Conservation (phyloP, 1,140 invertebrate genomes). For the Proctacanthus coquilletti region DNA sequence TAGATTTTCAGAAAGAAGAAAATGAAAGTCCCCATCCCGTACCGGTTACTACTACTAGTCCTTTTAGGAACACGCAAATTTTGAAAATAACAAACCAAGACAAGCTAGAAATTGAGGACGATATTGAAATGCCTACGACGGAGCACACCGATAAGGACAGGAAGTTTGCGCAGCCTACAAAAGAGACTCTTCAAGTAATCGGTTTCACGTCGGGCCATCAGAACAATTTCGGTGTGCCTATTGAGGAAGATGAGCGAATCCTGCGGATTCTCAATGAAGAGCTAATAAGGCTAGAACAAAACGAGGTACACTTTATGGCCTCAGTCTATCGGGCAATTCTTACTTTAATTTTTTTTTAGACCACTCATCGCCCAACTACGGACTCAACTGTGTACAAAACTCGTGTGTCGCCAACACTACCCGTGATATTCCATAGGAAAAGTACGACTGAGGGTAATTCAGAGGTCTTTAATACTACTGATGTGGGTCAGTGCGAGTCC, state of each 20-base stretch:
- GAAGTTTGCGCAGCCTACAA: too few species aligned
- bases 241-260: constrained; percentile 36
- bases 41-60: too few species aligned
- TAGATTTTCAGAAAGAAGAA: too few species aligned
- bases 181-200: too few species aligned
- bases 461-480: constrained; percentile 8
- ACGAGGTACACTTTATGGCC: not conserved
- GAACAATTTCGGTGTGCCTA: constrained; percentile 40
- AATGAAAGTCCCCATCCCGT: too few species aligned
- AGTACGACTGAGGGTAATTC: constrained; percentile 27
- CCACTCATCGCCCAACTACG: constrained; percentile 22
- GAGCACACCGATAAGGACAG: too few species aligned
- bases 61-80: too few species aligned
- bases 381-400: constrained; percentile 35
- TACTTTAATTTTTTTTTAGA: constrained; percentile 8
- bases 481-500: constrained; percentile 23
- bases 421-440: constrained; percentile 21
- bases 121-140: too few species aligned
- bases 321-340: not conserved
- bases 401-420: constrained; percentile 39
- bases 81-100: too few species aligned
- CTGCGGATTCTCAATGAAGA: constrained; percentile 20
- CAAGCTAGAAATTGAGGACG: too few species aligned
- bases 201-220: constrained; percentile 42
- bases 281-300: not conserved